A percentile compares a stretch with the other conserved stretches of the same genome.
These are phyloP conservation scores for Potamilus streckersoni DNA, from an alignment of 1,140 invertebrate genomes.

Conservation along the genomic window DNA sequence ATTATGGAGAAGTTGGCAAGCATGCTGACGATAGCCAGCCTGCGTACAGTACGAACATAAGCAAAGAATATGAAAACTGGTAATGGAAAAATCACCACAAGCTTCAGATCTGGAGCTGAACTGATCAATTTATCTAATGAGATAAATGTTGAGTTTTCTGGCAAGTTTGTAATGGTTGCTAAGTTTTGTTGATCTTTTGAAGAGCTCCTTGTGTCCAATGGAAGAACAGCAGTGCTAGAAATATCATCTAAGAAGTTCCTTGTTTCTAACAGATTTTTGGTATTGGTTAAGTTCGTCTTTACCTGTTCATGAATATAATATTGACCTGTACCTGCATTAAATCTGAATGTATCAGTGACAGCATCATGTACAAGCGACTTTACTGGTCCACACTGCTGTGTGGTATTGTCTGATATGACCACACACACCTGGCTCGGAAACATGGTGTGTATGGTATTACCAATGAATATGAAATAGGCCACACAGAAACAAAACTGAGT, in stretches of 20 bases:
- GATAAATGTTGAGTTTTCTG: not conserved
- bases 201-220: too few relatives aligned
- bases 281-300: not conserved
- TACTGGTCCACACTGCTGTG: not conserved
- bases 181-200: too few relatives aligned
- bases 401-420: conserved; percentile 10
- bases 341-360: not conserved
- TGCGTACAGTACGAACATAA: conserved; percentile 53
- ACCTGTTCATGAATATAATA: too few relatives aligned
- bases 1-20: conserved; percentile 59
- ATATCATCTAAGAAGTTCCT: not conserved
- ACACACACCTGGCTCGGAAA: conserved; percentile 45
- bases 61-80: conserved; percentile 59
- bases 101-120: conserved; percentile 44
- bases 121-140: conserved; percentile 14
- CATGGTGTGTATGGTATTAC: conserved; percentile 56
- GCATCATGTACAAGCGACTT: conserved; percentile 7
- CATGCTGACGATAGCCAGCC: conserved; percentile 54
- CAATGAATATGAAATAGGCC: conserved; percentile 64
- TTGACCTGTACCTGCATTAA: too few relatives aligned
- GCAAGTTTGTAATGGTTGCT: conserved; percentile 1
- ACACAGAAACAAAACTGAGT: conserved; percentile 65
- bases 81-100: conserved; percentile 54
- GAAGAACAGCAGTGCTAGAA: too few relatives aligned
- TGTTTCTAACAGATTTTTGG: not conserved